These are phyloP conservation scores for Caradrina kadenii DNA, from an alignment of 2,888 invertebrate species.

Conservation along the genomic window DNA sequence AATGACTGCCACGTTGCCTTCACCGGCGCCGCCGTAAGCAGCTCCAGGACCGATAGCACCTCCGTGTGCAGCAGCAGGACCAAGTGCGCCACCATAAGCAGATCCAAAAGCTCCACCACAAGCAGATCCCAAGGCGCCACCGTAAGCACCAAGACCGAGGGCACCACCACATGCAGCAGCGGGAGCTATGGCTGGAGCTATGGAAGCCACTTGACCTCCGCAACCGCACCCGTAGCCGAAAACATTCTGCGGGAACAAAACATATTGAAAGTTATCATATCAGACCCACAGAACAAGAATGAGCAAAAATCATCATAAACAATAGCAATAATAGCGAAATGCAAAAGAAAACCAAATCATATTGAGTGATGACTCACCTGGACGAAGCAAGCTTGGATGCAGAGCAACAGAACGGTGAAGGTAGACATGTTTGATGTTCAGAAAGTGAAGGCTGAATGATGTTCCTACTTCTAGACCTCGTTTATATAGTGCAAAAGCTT, in stretches of 20 bases:
- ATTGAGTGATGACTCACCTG: constrained; percentile 59
- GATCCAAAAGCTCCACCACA: not conserved
- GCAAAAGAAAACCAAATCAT: not conserved
- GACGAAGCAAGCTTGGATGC: constrained; percentile 70
- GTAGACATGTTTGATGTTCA: constrained; percentile 63
- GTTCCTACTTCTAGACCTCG: not conserved
- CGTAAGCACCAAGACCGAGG: not conserved
- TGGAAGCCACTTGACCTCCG: not conserved
- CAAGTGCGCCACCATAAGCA: constrained; percentile 23
- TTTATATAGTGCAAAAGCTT: constrained; percentile 7
- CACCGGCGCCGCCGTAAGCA: constrained; percentile 56
- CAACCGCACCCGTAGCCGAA: not conserved
- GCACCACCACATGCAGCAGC: not conserved
- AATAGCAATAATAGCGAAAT: too few species aligned
- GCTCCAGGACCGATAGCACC: constrained; percentile 6
- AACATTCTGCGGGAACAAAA: not conserved
- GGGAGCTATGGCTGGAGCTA: not conserved
- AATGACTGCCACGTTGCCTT: constrained; percentile 69
- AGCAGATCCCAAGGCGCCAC: not conserved
- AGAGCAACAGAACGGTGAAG: constrained; percentile 67
- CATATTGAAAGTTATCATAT: too few species aligned
- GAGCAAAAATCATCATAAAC: too few species aligned
- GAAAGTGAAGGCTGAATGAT: constrained; percentile 33
- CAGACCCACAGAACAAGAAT: too few species aligned
- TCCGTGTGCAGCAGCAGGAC: constrained; percentile 18